Evolutionary conservation across 2,888 invertebrate genomes (phyloP).

Genomic region (Ligdia adustata): DNA sequence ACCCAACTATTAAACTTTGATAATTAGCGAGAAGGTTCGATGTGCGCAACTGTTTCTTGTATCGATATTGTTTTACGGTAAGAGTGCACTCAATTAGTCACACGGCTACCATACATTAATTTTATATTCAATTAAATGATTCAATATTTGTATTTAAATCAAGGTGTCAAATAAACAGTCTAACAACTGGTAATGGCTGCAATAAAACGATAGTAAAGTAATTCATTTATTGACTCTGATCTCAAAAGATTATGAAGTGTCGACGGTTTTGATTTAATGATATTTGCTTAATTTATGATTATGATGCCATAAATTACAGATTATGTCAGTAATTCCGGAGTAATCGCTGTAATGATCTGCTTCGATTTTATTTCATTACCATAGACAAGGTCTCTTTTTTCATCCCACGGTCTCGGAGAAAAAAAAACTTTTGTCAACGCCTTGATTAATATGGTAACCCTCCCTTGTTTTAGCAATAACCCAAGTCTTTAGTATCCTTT

Average conservation of each 20-base stretch:
- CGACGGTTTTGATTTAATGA: constrained; percentile 22
- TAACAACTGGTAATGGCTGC: constrained; percentile 11
- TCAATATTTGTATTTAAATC: constrained; percentile 16
- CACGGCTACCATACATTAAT: too few species aligned
- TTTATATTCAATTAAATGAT: too few species aligned
- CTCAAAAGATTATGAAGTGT: constrained; percentile 23
- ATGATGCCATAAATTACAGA: constrained; percentile 16
- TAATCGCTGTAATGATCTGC: constrained; percentile 45
- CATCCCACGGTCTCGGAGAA: constrained; percentile 67
- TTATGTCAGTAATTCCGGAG: constrained; percentile 11
- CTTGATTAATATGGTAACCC: constrained; percentile 82
- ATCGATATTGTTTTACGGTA: too few species aligned
- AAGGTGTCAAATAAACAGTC: constrained; percentile 16
- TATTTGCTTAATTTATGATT: constrained; percentile 23
- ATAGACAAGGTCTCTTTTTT: constrained; percentile 78
- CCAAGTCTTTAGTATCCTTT: constrained; percentile 64
- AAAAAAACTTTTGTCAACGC: constrained; percentile 78
- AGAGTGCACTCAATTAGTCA: too few species aligned
- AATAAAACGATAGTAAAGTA: constrained; percentile 16
- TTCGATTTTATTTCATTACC: constrained; percentile 71
- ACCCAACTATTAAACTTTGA: too few species aligned
- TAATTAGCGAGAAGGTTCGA: too few species aligned
- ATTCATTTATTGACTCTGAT: constrained; percentile 7
- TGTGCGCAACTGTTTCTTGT: too few species aligned
- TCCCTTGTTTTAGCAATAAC: constrained; percentile 83